A percentile compares a stretch with the other conserved stretches of the same genome.
Conservation (phyloP, 2,113 vertebrate genomes). For the Nibea coibor region DNA sequence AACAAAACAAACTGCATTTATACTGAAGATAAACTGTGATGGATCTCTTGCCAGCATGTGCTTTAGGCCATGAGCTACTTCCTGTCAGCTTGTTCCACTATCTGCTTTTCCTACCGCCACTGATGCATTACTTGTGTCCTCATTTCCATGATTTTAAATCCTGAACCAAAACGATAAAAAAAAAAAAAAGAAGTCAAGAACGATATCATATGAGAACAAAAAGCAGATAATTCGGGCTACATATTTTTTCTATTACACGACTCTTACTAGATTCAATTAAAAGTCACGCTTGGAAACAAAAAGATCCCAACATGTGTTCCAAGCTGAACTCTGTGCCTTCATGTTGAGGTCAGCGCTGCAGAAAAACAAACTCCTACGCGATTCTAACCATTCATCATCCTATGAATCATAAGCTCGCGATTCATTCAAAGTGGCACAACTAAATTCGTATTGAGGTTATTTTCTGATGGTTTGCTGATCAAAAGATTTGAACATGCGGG, state of each 20-base stretch:
- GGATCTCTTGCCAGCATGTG: not conserved
- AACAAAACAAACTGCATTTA: not conserved
- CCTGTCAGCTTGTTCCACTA: conserved; percentile 1
- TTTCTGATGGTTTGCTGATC: conserved; percentile 62
- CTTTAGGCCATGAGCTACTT: conserved; percentile 13
- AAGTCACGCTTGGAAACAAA: conserved; percentile 30
- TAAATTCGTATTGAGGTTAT: conserved; percentile 29
- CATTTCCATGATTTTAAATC: not conserved
- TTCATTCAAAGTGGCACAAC: conserved; percentile 24
- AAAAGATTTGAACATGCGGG: conserved; percentile 43
- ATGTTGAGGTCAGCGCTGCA: conserved; percentile 43
- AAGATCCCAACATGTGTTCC: conserved; percentile 8
- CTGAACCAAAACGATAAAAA: not conserved
- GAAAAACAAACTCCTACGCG: conserved; percentile 52
- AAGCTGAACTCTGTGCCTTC: conserved; percentile 37
- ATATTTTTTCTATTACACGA: conserved; percentile 4
- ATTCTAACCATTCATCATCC: conserved; percentile 30
- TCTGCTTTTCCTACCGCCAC: conserved; percentile 15
- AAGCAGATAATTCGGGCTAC: not conserved
- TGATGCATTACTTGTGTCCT: conserved; percentile 19
- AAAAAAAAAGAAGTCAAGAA: not conserved
- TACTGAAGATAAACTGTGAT: conserved; percentile 16
- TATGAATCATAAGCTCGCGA: conserved; percentile 43
- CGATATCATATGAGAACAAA: conserved; percentile 12
- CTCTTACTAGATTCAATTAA: conserved; percentile 8